Evolutionary conservation across 2,113 vertebrate genomes (phyloP).

Genomic region (Gila orcuttii): DNA sequence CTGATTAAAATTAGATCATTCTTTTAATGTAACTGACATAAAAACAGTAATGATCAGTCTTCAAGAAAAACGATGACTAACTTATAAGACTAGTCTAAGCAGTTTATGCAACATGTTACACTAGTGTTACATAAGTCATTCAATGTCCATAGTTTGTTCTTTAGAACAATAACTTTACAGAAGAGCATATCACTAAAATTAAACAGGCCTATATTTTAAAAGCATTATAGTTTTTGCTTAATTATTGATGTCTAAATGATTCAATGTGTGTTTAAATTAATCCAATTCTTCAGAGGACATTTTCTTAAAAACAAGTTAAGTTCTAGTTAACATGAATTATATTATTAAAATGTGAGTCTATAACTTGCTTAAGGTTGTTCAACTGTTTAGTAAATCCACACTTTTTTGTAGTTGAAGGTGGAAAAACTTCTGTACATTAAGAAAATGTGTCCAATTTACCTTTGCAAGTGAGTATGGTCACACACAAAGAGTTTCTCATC

Average conservation of each 20-base stretch:
- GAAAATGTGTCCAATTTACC: neutral
- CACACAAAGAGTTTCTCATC: constrained; percentile 12
- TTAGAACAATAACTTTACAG: neutral
- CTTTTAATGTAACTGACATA: no score
- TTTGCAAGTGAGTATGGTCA: neutral
- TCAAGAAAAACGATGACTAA: no score
- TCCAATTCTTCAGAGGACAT: neutral
- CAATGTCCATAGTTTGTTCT: no score
- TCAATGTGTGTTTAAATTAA: neutral
- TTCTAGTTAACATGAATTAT: neutral
- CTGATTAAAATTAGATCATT: no score
- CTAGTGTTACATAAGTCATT: no score
- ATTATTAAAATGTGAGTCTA: neutral
- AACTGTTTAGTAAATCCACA: neutral
- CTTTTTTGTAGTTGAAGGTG: neutral
- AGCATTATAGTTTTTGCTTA: no score
- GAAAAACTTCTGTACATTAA: neutral
- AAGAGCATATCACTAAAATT: neutral
- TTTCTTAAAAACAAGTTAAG: neutral
- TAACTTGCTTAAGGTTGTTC: neutral
- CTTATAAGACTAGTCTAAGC: no score
- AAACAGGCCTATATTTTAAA: no score
- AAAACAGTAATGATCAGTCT: no score
- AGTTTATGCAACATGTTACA: no score
- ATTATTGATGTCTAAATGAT: neutral